These are phyloP conservation scores for Nymphicus hollandicus DNA, from an alignment of 2,113 vertebrate species.

Conservation along the genomic window DNA sequence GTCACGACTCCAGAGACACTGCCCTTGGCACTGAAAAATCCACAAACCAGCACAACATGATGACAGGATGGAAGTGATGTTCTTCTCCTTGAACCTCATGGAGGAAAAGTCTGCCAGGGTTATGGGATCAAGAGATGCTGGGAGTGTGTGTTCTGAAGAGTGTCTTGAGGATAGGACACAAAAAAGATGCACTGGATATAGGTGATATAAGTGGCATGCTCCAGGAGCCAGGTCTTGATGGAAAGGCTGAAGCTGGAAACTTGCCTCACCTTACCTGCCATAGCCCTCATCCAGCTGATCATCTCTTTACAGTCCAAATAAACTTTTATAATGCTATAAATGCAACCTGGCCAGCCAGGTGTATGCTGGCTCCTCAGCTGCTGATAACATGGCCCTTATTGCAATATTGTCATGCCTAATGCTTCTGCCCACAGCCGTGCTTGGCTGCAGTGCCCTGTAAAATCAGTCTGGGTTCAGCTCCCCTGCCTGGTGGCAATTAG, in stretches of 20 bases:
- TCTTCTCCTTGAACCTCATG: background rate
- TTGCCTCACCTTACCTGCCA: background rate
- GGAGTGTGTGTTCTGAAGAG: background rate
- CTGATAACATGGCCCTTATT: background rate
- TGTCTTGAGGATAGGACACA: background rate
- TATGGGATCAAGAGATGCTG: background rate
- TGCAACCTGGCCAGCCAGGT: background rate
- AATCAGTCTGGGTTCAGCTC: background rate
- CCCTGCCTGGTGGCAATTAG: background rate
- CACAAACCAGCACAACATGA: background rate
- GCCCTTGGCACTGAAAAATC: background rate
- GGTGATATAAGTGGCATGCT: fast-evolving
- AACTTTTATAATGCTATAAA: background rate
- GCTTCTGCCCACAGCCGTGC: background rate
- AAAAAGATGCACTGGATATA: background rate
- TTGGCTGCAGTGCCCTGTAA: background rate
- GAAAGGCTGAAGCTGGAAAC: background rate
- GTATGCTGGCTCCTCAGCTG: background rate
- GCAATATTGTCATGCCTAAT: fast-evolving
- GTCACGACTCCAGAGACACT: background rate
- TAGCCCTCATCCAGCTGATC: background rate
- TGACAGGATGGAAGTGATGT: background rate
- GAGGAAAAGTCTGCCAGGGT: background rate
- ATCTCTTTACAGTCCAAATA: background rate
- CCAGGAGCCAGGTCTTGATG: background rate